Percentiles rank a stretch among this genome's conserved stretches.
phyloP scores from a whole-genome alignment of 2,888 invertebrate genomes.

The Drosophila subquinaria region DNA sequence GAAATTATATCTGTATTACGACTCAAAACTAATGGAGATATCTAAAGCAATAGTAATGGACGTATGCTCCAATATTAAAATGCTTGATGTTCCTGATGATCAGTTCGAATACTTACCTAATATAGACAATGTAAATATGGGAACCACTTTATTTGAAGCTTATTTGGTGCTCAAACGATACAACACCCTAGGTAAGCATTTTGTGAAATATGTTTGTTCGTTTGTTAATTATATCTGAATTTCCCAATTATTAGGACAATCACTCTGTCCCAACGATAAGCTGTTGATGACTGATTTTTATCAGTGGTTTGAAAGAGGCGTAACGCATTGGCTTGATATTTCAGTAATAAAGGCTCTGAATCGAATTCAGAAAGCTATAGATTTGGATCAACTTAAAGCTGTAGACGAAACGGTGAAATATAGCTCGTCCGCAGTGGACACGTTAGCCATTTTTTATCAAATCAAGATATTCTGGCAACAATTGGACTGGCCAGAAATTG shows the following conservation, averaged over 20 bases:
- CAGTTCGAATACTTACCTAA: slow-evolving; percentile 87
- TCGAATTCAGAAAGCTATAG: slow-evolving; percentile 95
- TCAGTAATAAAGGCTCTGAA: slow-evolving; percentile 95
- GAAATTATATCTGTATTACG: slow-evolving; percentile 90
- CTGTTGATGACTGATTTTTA: slow-evolving; percentile 91
- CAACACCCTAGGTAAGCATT: slow-evolving; percentile 87
- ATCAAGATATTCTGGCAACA: slow-evolving; percentile 99
- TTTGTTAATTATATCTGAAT: neutral
- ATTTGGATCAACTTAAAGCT: slow-evolving; percentile 92
- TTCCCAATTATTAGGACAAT: slow-evolving; percentile 87
- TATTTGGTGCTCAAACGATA: slow-evolving; percentile 96
- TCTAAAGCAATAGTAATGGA: slow-evolving; percentile 90
- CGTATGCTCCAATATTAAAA: slow-evolving; percentile 91
- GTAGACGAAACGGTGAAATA: slow-evolving; percentile 95
- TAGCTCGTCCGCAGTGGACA: slow-evolving; percentile 98
- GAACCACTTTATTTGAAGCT: slow-evolving; percentile 95
- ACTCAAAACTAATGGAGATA: slow-evolving; percentile 89
- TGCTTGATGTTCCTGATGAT: slow-evolving; percentile 87
- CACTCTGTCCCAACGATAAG: slow-evolving; percentile 89
- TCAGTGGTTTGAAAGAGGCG: slow-evolving; percentile 96
- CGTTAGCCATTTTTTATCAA: slow-evolving; percentile 95
- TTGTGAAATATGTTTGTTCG: neutral
- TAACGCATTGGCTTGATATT: slow-evolving; percentile 97
- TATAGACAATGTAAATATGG: slow-evolving; percentile 91
- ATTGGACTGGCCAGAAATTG: slow-evolving; percentile 96